phyloP scores from a whole-genome alignment of 2,797 vertebrate genomes.

The Rhynchotus rufescens region DNA sequence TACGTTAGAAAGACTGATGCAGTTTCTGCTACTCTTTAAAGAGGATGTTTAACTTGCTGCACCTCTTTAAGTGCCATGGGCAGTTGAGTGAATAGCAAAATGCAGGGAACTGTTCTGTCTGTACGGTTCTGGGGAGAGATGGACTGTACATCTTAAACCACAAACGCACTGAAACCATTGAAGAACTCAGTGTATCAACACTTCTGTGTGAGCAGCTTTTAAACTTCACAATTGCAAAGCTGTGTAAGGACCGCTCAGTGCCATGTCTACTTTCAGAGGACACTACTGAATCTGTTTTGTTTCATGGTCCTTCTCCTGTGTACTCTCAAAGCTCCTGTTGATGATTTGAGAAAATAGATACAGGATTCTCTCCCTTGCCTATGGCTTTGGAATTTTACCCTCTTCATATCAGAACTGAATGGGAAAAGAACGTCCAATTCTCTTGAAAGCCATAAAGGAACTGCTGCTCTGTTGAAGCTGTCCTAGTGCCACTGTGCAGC shows the following conservation, averaged over 20 bases:
- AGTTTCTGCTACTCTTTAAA: neutral
- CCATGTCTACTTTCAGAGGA: neutral
- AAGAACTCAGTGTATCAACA: neutral
- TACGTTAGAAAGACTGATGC: neutral
- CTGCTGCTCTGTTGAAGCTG: neutral
- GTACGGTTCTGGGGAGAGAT: neutral
- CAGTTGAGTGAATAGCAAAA: neutral
- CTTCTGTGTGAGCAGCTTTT: accelerated
- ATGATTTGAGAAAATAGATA: neutral
- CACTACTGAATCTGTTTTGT: neutral
- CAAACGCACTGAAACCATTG: neutral
- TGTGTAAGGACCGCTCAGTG: neutral
- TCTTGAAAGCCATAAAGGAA: neutral
- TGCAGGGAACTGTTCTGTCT: neutral
- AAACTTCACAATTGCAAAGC: neutral
- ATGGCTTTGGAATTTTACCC: neutral
- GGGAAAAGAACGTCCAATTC: neutral
- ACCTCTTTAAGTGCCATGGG: neutral
- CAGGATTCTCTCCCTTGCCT: neutral
- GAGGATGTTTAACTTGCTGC: neutral
- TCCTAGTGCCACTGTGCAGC: neutral
- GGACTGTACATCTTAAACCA: neutral
- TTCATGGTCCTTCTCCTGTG: neutral
- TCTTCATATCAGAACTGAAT: neutral
- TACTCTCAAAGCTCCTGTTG: neutral